These are phyloP conservation scores for Poecilia gillii DNA, from an alignment of 2,797 vertebrate genomes.

Conservation along the genomic window DNA sequence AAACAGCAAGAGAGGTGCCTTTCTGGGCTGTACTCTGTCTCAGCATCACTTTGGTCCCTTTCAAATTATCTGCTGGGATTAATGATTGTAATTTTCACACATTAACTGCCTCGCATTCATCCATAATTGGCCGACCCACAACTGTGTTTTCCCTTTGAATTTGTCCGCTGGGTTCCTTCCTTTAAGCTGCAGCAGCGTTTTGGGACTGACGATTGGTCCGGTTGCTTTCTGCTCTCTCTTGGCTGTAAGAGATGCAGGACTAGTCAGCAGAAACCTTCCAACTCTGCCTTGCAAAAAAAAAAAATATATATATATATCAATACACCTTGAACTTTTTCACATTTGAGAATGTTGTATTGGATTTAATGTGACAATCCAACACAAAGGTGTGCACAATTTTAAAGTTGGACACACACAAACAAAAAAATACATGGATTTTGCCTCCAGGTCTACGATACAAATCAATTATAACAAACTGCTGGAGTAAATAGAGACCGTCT, in stretches of 20 bases:
- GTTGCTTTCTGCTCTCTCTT: slow-evolving; percentile 57
- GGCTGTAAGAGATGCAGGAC: slow-evolving; percentile 30
- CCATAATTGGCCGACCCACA: slow-evolving; percentile 85
- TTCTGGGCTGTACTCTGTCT: slow-evolving; percentile 33
- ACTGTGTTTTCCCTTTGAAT: slow-evolving; percentile 80
- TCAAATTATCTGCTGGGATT: slow-evolving; percentile 77
- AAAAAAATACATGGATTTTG: background rate
- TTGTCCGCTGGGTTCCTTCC: slow-evolving; percentile 81
- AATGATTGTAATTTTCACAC: slow-evolving; percentile 85
- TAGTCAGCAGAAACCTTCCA: background rate
- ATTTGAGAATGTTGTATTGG: background rate
- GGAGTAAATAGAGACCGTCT: background rate
- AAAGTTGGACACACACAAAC: background rate
- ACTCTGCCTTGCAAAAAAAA: background rate
- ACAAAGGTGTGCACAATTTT: background rate
- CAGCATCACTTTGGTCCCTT: slow-evolving; percentile 63
- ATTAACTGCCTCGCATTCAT: slow-evolving; percentile 79
- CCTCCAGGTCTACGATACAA: background rate
- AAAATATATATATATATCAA: background rate
- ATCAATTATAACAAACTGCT: background rate
- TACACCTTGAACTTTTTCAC: background rate
- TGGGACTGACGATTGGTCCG: slow-evolving; percentile 71
- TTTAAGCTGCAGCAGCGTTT: slow-evolving; percentile 77
- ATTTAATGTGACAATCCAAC: background rate
- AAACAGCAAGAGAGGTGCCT: slow-evolving; percentile 12